phyloP scores from a whole-genome alignment of 2,113 vertebrate species.

The Daboia siamensis region DNA sequence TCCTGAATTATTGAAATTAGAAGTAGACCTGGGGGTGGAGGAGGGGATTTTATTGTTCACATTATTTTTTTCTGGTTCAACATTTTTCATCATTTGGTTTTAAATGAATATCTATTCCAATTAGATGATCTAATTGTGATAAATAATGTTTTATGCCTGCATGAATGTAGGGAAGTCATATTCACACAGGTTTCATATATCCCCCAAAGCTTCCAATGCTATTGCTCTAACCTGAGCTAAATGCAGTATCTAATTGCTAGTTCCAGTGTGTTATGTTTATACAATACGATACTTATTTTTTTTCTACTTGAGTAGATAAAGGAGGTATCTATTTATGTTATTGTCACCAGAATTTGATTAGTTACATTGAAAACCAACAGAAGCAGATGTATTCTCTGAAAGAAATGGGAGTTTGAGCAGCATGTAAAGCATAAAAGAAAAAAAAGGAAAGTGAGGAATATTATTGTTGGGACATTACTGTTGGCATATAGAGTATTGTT shows the following conservation, averaged over 20 bases:
- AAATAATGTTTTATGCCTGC: conserved; percentile 37
- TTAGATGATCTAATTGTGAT: conserved; percentile 39
- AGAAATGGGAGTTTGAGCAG: conserved; percentile 43
- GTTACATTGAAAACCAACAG: conserved; percentile 45
- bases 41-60: background rate
- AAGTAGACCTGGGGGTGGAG: background rate
- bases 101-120: conserved; percentile 23
- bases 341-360: conserved; percentile 54
- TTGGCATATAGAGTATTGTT: background rate
- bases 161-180: conserved; percentile 6
- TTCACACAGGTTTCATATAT: conserved; percentile 27
- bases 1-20: background rate
- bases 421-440: conserved; percentile 7
- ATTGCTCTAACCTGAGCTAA: conserved; percentile 50
- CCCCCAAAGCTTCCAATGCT: conserved; percentile 39
- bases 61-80: background rate
- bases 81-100: conserved; percentile 10
- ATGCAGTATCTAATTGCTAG: conserved; percentile 60
- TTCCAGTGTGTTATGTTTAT: conserved; percentile 60
- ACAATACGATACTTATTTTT: conserved; percentile 62
- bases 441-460: background rate
- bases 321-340: conserved; percentile 64
- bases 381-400: conserved; percentile 46
- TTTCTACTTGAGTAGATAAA: conserved; percentile 61
- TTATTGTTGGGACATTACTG: background rate